These are phyloP conservation scores for Drosophila eohydei DNA, from an alignment of 2,888 invertebrate genomes.

Conservation along the genomic window DNA sequence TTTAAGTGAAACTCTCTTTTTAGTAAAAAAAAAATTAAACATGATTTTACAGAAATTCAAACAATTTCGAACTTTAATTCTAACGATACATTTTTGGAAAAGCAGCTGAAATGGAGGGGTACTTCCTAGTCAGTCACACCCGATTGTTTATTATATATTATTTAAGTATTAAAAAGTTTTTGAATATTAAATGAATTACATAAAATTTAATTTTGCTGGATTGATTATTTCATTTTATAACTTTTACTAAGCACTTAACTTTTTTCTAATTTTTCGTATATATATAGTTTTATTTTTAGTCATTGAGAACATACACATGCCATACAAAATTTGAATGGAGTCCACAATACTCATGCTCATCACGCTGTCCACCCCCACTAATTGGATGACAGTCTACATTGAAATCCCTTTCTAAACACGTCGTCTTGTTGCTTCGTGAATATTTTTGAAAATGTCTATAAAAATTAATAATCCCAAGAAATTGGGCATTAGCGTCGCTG, in stretches of 20 bases:
- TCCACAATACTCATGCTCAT: slow-evolving; percentile 10
- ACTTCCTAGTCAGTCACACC: not conserved
- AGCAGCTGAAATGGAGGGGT: not conserved
- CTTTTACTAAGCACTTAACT: not conserved
- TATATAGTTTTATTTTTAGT: slow-evolving; percentile 5
- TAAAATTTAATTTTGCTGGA: not conserved
- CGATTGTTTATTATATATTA: not conserved
- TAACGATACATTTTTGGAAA: no score
- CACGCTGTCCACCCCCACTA: not conserved
- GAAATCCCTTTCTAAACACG: not conserved
- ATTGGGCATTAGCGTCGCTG: slow-evolving; percentile 6
- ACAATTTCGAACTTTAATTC: no score
- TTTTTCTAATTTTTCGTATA: not conserved
- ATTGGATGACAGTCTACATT: slow-evolving; percentile 1
- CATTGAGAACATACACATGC: not conserved
- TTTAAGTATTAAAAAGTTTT: not conserved
- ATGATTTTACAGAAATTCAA: no score
- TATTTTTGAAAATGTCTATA: not conserved
- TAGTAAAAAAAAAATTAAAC: no score
- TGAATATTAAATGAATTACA: not conserved
- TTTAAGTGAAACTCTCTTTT: no score
- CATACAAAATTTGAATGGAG: slow-evolving; percentile 1
- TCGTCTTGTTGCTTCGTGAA: not conserved
- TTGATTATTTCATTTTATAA: not conserved
- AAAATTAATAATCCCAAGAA: slow-evolving; percentile 1